Percentiles rank a stretch among this genome's conserved stretches.
These are phyloP conservation scores for Lamprotornis superbus DNA, from an alignment of 2,113 vertebrate genomes.

Conservation along the genomic window DNA sequence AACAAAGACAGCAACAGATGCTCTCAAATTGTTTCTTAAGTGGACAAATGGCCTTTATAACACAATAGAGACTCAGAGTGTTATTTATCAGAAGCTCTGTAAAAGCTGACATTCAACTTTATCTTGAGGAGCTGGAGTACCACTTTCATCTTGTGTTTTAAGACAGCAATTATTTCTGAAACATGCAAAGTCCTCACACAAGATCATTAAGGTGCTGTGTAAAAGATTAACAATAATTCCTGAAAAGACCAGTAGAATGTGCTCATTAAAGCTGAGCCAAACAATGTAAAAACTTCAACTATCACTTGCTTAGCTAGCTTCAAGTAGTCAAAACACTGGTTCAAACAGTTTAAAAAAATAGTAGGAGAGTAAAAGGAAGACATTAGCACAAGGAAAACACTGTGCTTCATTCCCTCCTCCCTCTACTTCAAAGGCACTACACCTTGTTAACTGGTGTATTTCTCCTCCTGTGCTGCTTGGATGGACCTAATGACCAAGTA, in stretches of 20 bases:
- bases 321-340: background rate
- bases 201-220: background rate
- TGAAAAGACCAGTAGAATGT: background rate
- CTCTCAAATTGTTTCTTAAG: constrained; percentile 4
- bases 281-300: background rate
- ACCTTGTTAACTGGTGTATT: background rate
- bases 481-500: background rate
- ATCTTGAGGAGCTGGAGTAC: background rate
- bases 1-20: background rate
- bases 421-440: background rate
- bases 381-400: background rate
- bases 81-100: background rate
- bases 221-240: background rate
- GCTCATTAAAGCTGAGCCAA: background rate
- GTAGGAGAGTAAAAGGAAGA: background rate
- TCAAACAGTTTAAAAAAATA: background rate
- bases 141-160: background rate
- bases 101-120: background rate
- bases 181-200: background rate
- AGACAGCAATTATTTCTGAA: background rate
- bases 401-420: background rate
- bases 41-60: constrained; percentile 1
- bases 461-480: background rate
- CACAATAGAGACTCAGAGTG: background rate
- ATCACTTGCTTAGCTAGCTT: background rate